Base-by-base conservation (phyloP, 1,140 invertebrate species). In the Drosophila funebris region DNA sequence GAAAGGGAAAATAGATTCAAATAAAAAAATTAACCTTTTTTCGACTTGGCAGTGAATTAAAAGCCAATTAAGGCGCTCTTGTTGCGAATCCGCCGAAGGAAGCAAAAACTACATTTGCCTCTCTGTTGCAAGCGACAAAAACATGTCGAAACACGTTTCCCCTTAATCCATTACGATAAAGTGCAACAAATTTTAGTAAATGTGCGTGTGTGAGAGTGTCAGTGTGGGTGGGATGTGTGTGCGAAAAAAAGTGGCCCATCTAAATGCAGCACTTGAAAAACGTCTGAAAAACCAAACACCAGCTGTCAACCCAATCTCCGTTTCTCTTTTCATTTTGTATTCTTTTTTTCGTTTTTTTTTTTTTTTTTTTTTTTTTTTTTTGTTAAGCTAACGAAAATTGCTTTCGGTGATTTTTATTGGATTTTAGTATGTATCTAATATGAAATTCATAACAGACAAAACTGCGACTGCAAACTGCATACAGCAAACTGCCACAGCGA, bases 331-430 rank as follows among this genome's bases (percentile, higher is more conserved):
- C 24, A 36, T 9, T 53, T 52, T 63, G 44, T 61, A n/a, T 29
- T 60, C 31, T n/a, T n/a, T n/a, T n/a, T n/a, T n/a, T n/a, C n/a
- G n/a, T n/a, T n/a, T 33, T n/a, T 11, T 7, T n/a, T 52, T 11
- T 52, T 41, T 16, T 44, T 52, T 53, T 60, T 27, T 54, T 46
- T 27, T 50, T 37, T 36, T 29, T 20, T 27, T 29, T 24, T 18
- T 50, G 73, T 41, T 29, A 29, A 37, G 22, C 75, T 41, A 72
- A 66, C 68, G 70, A 78, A 87, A 87, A 87, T 87, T 88, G 83
- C 82, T 88, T 87, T 87, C 78, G 78, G 83, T 82, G 78, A 87
- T 87, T 87, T 87, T 87, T 88, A 87, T 87, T 87, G 83, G 75
- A 88, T 87, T 87, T 85, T 78, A 74, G 74, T 72, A 80, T 82